Percentiles rank a stretch among this genome's conserved stretches.
Evolutionary conservation across 2,797 vertebrate species (phyloP).

Genomic region (Neomorphus geoffroyi): DNA sequence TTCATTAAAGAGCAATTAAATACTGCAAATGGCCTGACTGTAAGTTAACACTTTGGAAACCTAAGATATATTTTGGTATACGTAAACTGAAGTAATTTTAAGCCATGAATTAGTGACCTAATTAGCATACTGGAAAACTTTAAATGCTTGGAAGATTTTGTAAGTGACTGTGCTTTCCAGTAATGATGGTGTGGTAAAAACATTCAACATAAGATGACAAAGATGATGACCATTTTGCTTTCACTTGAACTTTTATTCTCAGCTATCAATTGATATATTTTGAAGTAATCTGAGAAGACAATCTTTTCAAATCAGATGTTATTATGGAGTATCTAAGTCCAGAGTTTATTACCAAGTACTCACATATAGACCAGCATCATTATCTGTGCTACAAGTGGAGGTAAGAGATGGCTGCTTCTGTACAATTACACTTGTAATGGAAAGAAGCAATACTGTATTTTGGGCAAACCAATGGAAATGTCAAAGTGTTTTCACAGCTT

Average conservation of each 20-base stretch:
- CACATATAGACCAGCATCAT: neutral
- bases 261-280: neutral
- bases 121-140: neutral
- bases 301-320: neutral
- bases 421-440: neutral
- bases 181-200: neutral
- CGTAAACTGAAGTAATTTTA: neutral
- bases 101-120: neutral
- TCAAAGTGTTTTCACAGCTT: neutral
- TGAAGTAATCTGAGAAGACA: neutral
- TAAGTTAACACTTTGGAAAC: neutral
- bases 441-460: neutral
- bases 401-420: neutral
- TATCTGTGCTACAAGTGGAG: neutral
- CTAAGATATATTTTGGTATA: neutral
- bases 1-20: neutral
- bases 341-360: neutral
- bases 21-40: neutral
- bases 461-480: neutral
- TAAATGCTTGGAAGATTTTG: neutral
- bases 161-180: neutral
- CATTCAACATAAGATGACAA: neutral
- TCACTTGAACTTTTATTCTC: neutral
- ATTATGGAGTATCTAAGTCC: neutral
- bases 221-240: neutral